Base-by-base conservation (phyloP, 1,140 invertebrate genomes). In the Zaprionus ghesquierei region DNA sequence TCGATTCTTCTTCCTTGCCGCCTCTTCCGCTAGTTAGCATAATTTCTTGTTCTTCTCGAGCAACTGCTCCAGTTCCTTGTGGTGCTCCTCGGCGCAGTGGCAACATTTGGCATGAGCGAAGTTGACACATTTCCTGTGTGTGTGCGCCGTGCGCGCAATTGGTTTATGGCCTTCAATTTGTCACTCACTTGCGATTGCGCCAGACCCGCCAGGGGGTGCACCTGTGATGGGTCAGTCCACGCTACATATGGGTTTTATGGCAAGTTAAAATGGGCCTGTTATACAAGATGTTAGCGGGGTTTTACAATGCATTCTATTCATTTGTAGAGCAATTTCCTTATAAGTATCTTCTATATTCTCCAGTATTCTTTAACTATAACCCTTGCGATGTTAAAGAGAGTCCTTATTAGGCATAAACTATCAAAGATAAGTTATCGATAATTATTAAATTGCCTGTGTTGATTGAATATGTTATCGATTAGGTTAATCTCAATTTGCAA, bases 11-110 rank as follows among this genome's bases (percentile, higher is more conserved):
- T 15, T 38, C 35, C n/a, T n/a, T n/a, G n/a, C n/a, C n/a, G 5
- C 15, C n/a, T 69, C 72, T 75, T 69, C 63, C 69, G 77, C 65
- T 87, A 89, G 69, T 79, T 89, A 84, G 77, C 79, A 84, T 84
- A 89, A 66, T 80, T 79, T 61, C 50, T 15, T 53, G 33, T 51
- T 51, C 23, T 51, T n/a, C 41, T 59, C 27, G 78, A 85, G 70
- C 70, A 61, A 75, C 78, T 74, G 80, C 76, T 82, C 80, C 70
- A 84, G 71, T 84, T 62, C 64, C 35, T 35, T 46, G 4, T 6
- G 22, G 41, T 35, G 12, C 13, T 35, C 33, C 5, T 23, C 15
- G 27, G 18, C 5, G 33, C 15, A 41, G 18, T 23, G 51, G n/a
- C 20, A 23, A 53, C 72, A 71, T 61, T 69, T 73, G 71, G 69